Conservation (phyloP, 2,797 vertebrate genomes). For the Gobio occitaniae region DNA sequence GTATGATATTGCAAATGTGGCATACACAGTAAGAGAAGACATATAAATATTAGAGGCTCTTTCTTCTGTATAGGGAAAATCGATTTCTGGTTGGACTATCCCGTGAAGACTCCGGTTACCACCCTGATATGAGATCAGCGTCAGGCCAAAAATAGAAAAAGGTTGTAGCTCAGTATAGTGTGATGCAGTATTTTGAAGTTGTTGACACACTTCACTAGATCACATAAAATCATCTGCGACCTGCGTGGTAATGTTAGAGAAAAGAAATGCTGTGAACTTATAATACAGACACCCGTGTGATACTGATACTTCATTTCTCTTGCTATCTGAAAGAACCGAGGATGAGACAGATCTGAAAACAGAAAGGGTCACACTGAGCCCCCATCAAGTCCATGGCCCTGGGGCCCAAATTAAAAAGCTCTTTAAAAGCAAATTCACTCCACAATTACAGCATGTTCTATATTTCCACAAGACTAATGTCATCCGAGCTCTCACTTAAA, state of each 20-base stretch:
- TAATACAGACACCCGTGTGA: not conserved
- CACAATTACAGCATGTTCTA: conserved; percentile 65
- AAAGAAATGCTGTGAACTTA: not conserved
- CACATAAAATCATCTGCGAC: not conserved
- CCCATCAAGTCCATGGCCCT: conserved; percentile 26
- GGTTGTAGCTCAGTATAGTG: not conserved
- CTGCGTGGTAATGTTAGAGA: not conserved
- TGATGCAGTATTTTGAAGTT: conserved; percentile 24
- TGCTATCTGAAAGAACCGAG: not conserved
- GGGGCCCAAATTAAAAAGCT: conserved; percentile 56
- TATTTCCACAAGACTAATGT: conserved; percentile 59
- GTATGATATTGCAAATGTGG: not conserved
- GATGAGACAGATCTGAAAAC: not conserved
- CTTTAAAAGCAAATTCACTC: conserved; percentile 61
- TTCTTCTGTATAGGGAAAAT: conserved; percentile 4
- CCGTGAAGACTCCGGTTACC: conserved; percentile 1
- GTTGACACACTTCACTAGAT: conserved; percentile 22
- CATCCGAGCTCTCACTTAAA: conserved; percentile 60
- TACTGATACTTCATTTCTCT: not conserved
- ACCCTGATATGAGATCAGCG: conserved; percentile 15
- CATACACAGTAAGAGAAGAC: not conserved
- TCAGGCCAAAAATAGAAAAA: conserved; percentile 18
- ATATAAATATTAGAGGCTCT: conserved; percentile 11
- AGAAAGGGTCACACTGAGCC: conserved; percentile 32
- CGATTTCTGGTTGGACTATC: conserved; percentile 19